phyloP scores from a whole-genome alignment of 2,113 vertebrate species.

The Noturus placidus region DNA sequence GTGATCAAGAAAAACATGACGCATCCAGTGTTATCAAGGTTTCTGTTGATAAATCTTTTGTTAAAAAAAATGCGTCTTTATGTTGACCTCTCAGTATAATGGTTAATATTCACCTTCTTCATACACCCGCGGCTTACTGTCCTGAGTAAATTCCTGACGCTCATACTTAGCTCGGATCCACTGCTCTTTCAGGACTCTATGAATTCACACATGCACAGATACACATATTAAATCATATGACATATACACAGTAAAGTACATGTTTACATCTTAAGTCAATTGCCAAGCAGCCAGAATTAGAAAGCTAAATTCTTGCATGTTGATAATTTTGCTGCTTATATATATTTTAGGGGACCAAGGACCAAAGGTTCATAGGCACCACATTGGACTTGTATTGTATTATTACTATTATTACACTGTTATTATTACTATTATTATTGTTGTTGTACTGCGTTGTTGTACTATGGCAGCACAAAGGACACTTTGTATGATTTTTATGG shows the following conservation, averaged over 20 bases:
- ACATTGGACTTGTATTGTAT: neutral
- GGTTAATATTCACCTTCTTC: conserved; percentile 72
- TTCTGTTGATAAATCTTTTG: neutral
- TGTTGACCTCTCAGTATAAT: too few species aligned
- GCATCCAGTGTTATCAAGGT: neutral
- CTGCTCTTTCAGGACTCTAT: conserved; percentile 84
- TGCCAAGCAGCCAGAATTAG: neutral
- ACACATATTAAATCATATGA: neutral
- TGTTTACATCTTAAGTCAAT: neutral
- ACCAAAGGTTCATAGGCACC: neutral
- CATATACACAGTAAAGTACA: neutral
- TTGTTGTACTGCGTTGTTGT: neutral
- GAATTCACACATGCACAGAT: conserved; percentile 27
- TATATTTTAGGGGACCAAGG: neutral
- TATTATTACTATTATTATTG: neutral
- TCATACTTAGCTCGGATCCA: conserved; percentile 91
- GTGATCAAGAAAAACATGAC: conserved; percentile 27
- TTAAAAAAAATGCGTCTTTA: neutral
- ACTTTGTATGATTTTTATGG: neutral
- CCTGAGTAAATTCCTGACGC: conserved; percentile 78
- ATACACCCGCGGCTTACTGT: conserved; percentile 65
- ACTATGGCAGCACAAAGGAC: neutral
- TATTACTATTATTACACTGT: neutral
- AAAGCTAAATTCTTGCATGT: neutral
- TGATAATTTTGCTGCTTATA: neutral